Evolutionary conservation across 2,888 invertebrate species (phyloP), one percentile per base, ranked within the genome.

Genomic region (Lapara coniferarum): DNA sequence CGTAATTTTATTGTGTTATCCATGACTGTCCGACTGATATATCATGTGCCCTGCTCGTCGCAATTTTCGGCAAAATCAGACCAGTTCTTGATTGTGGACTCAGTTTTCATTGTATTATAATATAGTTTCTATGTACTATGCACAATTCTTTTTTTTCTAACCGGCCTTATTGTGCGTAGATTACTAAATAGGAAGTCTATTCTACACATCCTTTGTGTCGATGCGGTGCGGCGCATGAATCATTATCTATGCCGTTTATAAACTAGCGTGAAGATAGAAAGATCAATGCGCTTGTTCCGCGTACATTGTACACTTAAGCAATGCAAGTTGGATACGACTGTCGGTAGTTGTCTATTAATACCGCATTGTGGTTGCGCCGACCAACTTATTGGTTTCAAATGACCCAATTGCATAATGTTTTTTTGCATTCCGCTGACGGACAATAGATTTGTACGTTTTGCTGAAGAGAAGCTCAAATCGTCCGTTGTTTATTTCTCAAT

Each of bases 341-440:
- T 76, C 75, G 77, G 80, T 80, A 80, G 79, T 81, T 77, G 83
- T 83, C 82, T 85, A 85, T 87, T 82, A 83, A 86, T 86, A 88
- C 83, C 82, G 84, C 84, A 81, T 79, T 90, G 91, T 86, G 91
- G 91, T 91, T 86, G 82, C 80, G 83, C 78, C 81, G 83, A 79
- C 86, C 85, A 84, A 87, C 84, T 85, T 87, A 86, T 89, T 85
- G 89, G 89, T 91, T 87, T 90, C 90, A 82, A 88, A 87, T 91
- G 89, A 89, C 90, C 86, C 75, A 85, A 83, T 91, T 91, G 87
- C 89, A 84, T 89, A 89, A 91, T 84, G 78, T 85, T 85, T 85
- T 85, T 85, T 82, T 83, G 85, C 89, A 89, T 89, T 90, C 87
- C 87, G 85, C 82, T 86, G 88, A 88, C 87, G 76, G 84, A 86